These are phyloP conservation scores for Eleginops maclovinus DNA, from an alignment of 2,113 vertebrate genomes.

Conservation along the genomic window DNA sequence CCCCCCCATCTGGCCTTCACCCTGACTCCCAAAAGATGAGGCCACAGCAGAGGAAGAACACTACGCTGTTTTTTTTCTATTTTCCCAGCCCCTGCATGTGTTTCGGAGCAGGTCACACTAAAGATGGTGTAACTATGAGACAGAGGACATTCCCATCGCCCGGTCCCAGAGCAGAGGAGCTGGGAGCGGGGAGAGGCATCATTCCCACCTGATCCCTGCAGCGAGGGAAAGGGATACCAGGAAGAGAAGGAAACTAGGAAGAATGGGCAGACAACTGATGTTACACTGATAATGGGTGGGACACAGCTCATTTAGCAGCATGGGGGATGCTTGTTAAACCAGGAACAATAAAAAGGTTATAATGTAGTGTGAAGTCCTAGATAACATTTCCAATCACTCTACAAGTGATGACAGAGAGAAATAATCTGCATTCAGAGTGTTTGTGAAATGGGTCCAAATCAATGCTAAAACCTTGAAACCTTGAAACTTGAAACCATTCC, in stretches of 20 bases:
- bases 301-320: conserved; percentile 15
- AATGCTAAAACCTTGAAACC: no score
- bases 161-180: conserved; percentile 11
- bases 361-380: neutral
- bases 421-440: neutral
- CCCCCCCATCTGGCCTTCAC: neutral
- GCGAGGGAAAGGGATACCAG: conserved; percentile 51
- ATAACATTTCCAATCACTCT: neutral
- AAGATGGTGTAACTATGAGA: conserved; percentile 7
- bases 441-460: neutral
- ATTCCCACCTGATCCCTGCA: conserved; percentile 54
- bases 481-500: no score
- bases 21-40: neutral
- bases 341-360: neutral
- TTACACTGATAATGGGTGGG: conserved; percentile 24
- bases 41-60: neutral
- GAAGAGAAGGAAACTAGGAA: conserved; percentile 48
- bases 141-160: conserved; percentile 16
- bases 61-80: neutral
- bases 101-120: neutral
- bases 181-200: conserved; percentile 26
- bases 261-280: conserved; percentile 33
- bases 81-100: conserved; percentile 7
- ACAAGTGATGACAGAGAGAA: neutral
- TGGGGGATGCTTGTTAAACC: neutral